A percentile compares a stretch with the other conserved stretches of the same genome.
These are phyloP conservation scores for Arctopsyche grandis DNA, from an alignment of 1,140 invertebrate genomes.

Conservation along the genomic window DNA sequence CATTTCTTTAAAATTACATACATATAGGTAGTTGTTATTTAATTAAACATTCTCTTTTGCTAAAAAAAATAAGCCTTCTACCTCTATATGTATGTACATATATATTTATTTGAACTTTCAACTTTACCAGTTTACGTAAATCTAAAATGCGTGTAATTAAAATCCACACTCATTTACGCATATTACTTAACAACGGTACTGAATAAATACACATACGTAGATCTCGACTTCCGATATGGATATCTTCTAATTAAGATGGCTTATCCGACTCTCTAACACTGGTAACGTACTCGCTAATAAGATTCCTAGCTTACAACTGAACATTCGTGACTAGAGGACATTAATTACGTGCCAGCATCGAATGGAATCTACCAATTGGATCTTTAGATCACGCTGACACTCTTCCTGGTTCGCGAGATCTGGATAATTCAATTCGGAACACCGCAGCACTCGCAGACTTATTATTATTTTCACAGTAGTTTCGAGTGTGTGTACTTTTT, in stretches of 20 bases:
- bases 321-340: conserved; percentile 19
- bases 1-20: too few relatives aligned
- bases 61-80: too few relatives aligned
- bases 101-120: too few relatives aligned
- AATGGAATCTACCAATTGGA: neutral
- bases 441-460: too few relatives aligned
- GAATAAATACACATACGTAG: neutral
- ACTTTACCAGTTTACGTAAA: too few relatives aligned
- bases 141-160: neutral
- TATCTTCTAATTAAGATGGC: conserved; percentile 23
- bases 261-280: neutral
- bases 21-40: too few relatives aligned
- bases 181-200: neutral
- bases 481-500: too few relatives aligned
- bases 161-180: neutral
- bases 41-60: too few relatives aligned
- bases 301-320: neutral
- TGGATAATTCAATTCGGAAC: conserved; percentile 15
- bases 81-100: too few relatives aligned
- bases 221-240: neutral
- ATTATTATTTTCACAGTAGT: too few relatives aligned
- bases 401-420: conserved; percentile 25
- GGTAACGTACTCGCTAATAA: neutral
- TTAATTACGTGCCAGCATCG: neutral
- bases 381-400: conserved; percentile 6